Evolutionary conservation across 2,888 invertebrate species (phyloP).

Genomic region (Aleiodes leptofemur): DNA sequence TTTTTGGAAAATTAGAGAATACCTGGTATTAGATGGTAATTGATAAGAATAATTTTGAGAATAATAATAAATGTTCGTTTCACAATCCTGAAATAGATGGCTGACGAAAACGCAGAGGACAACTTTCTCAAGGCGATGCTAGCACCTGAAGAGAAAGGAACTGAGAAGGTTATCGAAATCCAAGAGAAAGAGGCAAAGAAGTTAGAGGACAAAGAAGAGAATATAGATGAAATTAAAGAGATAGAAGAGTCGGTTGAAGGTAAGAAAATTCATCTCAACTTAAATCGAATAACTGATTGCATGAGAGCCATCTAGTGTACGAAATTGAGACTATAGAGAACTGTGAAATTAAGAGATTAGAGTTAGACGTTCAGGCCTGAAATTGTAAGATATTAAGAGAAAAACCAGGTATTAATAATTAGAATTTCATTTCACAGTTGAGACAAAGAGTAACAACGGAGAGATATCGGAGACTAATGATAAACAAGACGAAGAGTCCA

Average conservation of each 20-base stretch:
- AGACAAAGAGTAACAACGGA: background rate
- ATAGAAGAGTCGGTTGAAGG: background rate
- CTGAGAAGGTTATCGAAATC: background rate
- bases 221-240: background rate
- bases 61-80: slow-evolving; percentile 24
- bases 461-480: background rate
- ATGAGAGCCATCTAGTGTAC: background rate
- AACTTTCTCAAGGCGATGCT: background rate
- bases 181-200: background rate
- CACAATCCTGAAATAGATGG: slow-evolving; percentile 45
- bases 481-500: no score
- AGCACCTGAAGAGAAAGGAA: no score
- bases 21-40: slow-evolving; percentile 37
- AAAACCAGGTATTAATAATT: slow-evolving; percentile 16
- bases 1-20: slow-evolving; percentile 7
- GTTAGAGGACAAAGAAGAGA: background rate
- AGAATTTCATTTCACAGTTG: slow-evolving; percentile 34
- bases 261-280: background rate
- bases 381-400: background rate
- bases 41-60: slow-evolving; percentile 6
- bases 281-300: no score
- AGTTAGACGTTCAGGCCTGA: slow-evolving; percentile 29
- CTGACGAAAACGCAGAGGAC: slow-evolving; percentile 7
- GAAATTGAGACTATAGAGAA: background rate
- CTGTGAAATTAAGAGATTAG: background rate